phyloP scores from a whole-genome alignment of 2,888 invertebrate genomes.

The Drosophila quinaria region DNA sequence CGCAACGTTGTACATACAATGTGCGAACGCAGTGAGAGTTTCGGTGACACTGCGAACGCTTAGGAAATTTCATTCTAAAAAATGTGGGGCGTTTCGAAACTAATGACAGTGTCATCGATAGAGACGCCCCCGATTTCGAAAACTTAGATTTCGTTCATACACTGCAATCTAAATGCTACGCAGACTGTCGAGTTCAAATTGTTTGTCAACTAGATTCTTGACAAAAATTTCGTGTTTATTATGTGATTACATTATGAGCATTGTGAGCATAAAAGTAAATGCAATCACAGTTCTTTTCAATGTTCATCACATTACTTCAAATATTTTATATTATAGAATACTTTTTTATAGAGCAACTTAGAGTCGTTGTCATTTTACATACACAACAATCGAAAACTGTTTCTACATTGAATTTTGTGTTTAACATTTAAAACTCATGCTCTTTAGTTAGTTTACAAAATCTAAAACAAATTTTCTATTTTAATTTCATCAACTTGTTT shows the following conservation, averaged over 20 bases:
- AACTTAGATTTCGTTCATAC: slow-evolving; percentile 4
- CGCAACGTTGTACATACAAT: slow-evolving; percentile 24
- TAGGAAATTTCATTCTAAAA: slow-evolving; percentile 36
- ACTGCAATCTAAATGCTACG: not conserved
- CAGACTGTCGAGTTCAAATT: slow-evolving; percentile 4
- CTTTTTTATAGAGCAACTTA: slow-evolving; percentile 1
- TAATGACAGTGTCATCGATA: slow-evolving; percentile 35
- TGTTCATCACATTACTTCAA: too few relatives aligned
- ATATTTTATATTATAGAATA: not conserved
- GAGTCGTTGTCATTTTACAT: not conserved
- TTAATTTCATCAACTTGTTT: slow-evolving; percentile 6
- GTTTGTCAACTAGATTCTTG: not conserved
- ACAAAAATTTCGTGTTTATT: not conserved
- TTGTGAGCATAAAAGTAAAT: not conserved
- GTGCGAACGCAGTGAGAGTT: slow-evolving; percentile 44
- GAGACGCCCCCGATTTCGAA: slow-evolving; percentile 59
- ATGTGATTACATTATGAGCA: too few relatives aligned
- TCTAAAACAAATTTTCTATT: slow-evolving; percentile 19
- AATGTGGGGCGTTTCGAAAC: slow-evolving; percentile 74
- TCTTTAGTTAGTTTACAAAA: slow-evolving; percentile 22
- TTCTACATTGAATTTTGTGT: slow-evolving; percentile 2
- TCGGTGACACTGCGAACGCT: slow-evolving; percentile 53
- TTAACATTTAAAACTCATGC: slow-evolving; percentile 32
- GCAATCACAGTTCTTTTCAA: not conserved
- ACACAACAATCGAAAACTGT: not conserved